A percentile compares a stretch with the other conserved stretches of the same genome.
These are phyloP conservation scores for Australoheros facetus DNA, from an alignment of 2,797 vertebrate species.

Conservation along the genomic window DNA sequence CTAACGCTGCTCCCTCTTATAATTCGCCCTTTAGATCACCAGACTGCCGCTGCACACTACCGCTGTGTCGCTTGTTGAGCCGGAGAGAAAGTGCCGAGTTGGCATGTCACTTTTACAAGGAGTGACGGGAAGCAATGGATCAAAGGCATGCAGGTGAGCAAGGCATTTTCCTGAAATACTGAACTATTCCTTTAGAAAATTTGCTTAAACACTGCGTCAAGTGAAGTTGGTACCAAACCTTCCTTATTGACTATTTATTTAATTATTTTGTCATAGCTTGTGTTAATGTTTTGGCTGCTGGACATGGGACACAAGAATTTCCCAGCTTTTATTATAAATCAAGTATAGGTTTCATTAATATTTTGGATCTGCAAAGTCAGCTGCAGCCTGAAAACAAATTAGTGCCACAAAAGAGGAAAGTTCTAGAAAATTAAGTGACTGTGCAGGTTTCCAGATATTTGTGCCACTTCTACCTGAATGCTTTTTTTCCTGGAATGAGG, in stretches of 20 bases:
- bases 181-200: too few relatives aligned
- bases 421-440: too few relatives aligned
- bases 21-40: too few relatives aligned
- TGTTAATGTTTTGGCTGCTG: neutral
- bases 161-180: neutral
- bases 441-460: too few relatives aligned
- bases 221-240: neutral
- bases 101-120: too few relatives aligned
- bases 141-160: too few relatives aligned
- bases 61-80: too few relatives aligned
- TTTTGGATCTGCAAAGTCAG: neutral
- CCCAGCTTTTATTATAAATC: neutral
- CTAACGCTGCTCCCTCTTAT: neutral
- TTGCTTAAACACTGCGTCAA: neutral
- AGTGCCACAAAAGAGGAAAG: too few relatives aligned
- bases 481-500: neutral
- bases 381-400: too few relatives aligned
- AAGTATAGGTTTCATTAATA: neutral
- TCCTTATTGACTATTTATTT: too few relatives aligned
- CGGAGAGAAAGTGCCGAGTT: neutral
- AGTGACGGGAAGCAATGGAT: too few relatives aligned
- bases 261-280: neutral
- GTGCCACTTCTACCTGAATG: neutral
- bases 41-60: too few relatives aligned
- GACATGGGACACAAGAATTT: neutral